phyloP scores from a whole-genome alignment of 2,113 vertebrate genomes.

The Corythoichthys intestinalis region DNA sequence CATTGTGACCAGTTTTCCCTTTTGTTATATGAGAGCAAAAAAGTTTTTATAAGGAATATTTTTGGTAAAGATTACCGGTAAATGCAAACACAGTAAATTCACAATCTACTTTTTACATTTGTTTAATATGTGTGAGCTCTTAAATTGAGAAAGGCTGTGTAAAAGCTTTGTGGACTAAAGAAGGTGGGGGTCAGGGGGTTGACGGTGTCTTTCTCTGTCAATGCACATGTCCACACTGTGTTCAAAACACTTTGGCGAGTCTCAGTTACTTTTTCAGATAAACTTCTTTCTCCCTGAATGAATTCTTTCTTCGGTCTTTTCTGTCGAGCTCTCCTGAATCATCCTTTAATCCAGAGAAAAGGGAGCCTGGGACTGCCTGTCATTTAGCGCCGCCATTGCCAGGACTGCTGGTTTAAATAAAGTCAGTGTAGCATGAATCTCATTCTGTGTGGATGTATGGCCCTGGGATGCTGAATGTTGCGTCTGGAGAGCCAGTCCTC shows the following conservation, averaged over 20 bases:
- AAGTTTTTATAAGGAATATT: background rate
- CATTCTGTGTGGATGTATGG: conserved; percentile 78
- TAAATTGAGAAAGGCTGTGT: background rate
- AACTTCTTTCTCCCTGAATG: conserved; percentile 67
- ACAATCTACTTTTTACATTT: background rate
- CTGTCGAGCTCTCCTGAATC: conserved; percentile 69
- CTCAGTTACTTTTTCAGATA: conserved; percentile 61
- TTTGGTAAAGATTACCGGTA: background rate
- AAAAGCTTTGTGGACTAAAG: conserved; percentile 2
- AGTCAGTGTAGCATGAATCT: conserved; percentile 81
- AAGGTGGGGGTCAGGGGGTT: conserved; percentile 1
- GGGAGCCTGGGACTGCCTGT: conserved; percentile 69
- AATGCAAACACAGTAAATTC: background rate
- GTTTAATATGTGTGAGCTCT: background rate
- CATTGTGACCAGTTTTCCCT: background rate
- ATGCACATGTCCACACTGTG: conserved; percentile 44
- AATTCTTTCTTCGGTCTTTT: conserved; percentile 64
- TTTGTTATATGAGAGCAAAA: background rate
- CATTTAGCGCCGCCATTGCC: conserved; percentile 71
- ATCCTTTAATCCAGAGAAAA: conserved; percentile 75
- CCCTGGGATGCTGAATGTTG: conserved; percentile 69
- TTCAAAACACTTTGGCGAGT: conserved; percentile 60
- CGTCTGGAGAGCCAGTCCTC: conserved; percentile 70
- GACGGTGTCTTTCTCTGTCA: conserved; percentile 42
- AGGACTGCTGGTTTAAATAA: conserved; percentile 75